Evolutionary conservation across 2,797 vertebrate genomes (phyloP).

Genomic region (Poeciliopsis presidionis): DNA sequence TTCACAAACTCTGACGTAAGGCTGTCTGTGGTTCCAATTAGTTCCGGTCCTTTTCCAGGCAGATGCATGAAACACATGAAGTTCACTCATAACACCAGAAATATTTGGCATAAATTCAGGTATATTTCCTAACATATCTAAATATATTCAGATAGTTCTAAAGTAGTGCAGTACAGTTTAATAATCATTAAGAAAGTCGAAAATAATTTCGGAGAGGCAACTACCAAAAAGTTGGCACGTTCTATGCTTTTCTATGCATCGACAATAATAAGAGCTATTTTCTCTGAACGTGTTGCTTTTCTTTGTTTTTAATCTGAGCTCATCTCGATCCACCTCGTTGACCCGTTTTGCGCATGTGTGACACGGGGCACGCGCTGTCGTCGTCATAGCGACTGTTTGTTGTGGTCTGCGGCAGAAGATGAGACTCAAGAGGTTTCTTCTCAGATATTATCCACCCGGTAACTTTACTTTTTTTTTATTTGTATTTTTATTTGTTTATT

Average conservation of each 20-base stretch:
- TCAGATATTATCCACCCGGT: conserved; percentile 91
- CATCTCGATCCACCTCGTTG: neutral
- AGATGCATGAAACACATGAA: neutral
- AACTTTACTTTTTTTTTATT: conserved; percentile 10
- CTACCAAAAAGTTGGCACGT: neutral
- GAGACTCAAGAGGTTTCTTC: conserved; percentile 87
- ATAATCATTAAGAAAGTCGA: neutral
- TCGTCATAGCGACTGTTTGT: conserved; percentile 74
- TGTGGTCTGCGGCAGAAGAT: conserved; percentile 68
- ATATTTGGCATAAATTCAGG: neutral
- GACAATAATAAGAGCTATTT: neutral
- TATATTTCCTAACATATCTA: no score
- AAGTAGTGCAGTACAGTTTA: no score
- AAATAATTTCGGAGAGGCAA: neutral
- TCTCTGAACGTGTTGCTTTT: neutral
- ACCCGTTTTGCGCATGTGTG: conserved; percentile 51
- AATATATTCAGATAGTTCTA: neutral
- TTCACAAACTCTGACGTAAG: neutral
- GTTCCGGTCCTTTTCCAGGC: neutral
- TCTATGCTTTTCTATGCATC: neutral
- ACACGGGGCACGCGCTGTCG: neutral
- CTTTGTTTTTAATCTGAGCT: neutral
- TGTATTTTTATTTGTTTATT: no score
- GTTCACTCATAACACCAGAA: neutral
- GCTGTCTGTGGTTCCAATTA: neutral